A percentile compares a stretch with the other conserved stretches of the same genome.
Conservation (phyloP, 2,113 vertebrate species). For the Electrona antarctica region DNA sequence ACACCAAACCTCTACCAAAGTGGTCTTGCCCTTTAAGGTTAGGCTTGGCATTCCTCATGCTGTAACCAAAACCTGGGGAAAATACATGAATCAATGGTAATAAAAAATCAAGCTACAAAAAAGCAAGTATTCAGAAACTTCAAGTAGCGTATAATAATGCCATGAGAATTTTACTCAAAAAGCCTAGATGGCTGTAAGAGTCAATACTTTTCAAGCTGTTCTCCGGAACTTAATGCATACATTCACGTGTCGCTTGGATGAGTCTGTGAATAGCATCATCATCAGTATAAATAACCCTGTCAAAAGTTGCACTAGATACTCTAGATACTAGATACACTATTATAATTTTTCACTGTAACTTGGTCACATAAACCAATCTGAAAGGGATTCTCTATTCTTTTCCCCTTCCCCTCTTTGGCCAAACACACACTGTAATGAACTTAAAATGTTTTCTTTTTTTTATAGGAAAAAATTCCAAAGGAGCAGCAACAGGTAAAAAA, state of each 20-base stretch:
- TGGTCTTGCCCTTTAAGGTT: not conserved
- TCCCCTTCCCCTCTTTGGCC: no score
- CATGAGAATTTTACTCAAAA: no score
- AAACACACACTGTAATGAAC: not conserved
- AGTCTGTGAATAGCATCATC: constrained; percentile 16
- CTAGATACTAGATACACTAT: no score
- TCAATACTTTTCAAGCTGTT: not conserved
- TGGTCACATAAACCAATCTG: not conserved
- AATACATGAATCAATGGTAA: constrained; percentile 55
- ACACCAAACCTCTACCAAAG: no score
- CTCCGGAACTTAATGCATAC: constrained; percentile 31
- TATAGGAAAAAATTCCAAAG: constrained; percentile 64
- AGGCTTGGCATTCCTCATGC: constrained; percentile 26
- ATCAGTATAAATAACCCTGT: no score
- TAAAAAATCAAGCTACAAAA: constrained; percentile 1
- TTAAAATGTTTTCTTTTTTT: constrained; percentile 22
- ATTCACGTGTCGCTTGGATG: constrained; percentile 1
- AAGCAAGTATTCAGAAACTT: no score
- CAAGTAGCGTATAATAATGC: no score
- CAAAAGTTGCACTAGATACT: no score
- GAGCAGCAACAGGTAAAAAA: constrained; percentile 58
- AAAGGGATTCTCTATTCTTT: not conserved
- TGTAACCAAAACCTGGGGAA: constrained; percentile 51
- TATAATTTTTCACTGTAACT: no score
- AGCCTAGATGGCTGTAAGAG: no score